A percentile compares a stretch with the other conserved stretches of the same genome.
These are phyloP conservation scores for Microctenopoma lineatum DNA, from an alignment of 2,797 vertebrate species.

Conservation along the genomic window DNA sequence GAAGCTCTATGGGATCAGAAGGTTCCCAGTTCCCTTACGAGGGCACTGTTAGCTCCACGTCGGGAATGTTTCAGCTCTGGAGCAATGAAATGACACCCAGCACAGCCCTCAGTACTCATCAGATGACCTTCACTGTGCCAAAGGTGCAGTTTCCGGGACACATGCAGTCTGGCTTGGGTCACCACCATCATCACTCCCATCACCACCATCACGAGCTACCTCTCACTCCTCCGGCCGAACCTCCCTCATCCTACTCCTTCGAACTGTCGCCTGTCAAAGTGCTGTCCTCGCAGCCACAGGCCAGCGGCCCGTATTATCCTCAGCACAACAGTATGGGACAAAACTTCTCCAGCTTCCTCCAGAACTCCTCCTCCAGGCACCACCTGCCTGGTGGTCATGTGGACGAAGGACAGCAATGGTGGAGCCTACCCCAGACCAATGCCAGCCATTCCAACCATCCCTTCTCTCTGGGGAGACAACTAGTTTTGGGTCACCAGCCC, in stretches of 20 bases:
- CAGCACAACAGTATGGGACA: conserved; percentile 84
- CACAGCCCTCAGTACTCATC: conserved; percentile 82
- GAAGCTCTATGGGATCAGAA: conserved; percentile 74
- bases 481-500: conserved; percentile 88
- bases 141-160: conserved; percentile 88
- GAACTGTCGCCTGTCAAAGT: conserved; percentile 90
- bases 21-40: conserved; percentile 85
- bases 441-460: conserved; percentile 76
- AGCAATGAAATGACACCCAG: conserved; percentile 86
- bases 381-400: conserved; percentile 79
- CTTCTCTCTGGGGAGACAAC: conserved; percentile 84
- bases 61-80: conserved; percentile 91
- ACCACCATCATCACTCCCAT: conserved; percentile 86
- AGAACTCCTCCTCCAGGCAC: conserved; percentile 82
- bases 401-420: conserved; percentile 89
- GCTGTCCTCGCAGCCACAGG: conserved; percentile 80
- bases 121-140: conserved; percentile 87
- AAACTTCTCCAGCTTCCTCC: conserved; percentile 87
- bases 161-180: conserved; percentile 81
- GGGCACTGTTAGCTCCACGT: conserved; percentile 79
- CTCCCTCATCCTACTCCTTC: conserved; percentile 86
- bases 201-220: conserved; percentile 88
- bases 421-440: conserved; percentile 87
- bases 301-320: conserved; percentile 82
- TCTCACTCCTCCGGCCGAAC: conserved; percentile 88